A percentile compares a stretch with the other conserved stretches of the same genome.
These are phyloP conservation scores for Erinaceus europaeus DNA, from an alignment of 2,113 vertebrate genomes.

Conservation along the genomic window DNA sequence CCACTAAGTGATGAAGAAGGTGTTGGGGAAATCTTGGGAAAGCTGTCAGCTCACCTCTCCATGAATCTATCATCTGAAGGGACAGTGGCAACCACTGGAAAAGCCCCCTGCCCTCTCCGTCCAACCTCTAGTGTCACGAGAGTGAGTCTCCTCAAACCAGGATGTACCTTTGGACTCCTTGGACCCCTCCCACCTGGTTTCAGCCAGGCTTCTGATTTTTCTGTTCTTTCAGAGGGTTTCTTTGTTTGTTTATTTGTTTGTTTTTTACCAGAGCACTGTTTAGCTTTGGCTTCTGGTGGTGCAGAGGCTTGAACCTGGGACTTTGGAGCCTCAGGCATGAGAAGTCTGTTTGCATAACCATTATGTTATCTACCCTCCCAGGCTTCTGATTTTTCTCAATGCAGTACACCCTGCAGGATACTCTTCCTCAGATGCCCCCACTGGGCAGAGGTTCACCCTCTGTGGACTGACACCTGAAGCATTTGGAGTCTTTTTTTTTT, in stretches of 20 bases:
- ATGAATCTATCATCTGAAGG: neutral
- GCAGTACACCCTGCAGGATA: neutral
- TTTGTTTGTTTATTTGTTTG: too few relatives aligned
- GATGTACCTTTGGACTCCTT: too few relatives aligned
- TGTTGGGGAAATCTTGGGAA: neutral
- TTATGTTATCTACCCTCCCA: too few relatives aligned
- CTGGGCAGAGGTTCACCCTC: neutral
- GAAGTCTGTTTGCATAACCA: too few relatives aligned
- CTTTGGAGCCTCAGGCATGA: too few relatives aligned
- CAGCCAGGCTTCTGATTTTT: too few relatives aligned
- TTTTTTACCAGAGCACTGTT: too few relatives aligned
- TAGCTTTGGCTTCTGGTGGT: too few relatives aligned
- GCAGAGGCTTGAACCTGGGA: too few relatives aligned
- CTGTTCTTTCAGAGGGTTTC: too few relatives aligned
- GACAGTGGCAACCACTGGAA: neutral
- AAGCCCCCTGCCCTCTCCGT: neutral
- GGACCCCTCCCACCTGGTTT: too few relatives aligned
- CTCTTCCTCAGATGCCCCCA: neutral
- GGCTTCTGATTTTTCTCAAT: slow-evolving; percentile 16
- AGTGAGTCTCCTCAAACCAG: too few relatives aligned
- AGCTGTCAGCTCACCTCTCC: neutral
- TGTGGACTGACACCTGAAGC: neutral
- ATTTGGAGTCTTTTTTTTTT: neutral
- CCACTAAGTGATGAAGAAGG: neutral
- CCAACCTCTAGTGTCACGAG: neutral